Percentiles rank a stretch among this genome's conserved stretches.
Conservation (phyloP, 2,888 invertebrate species). For the Magallana nippona region DNA sequence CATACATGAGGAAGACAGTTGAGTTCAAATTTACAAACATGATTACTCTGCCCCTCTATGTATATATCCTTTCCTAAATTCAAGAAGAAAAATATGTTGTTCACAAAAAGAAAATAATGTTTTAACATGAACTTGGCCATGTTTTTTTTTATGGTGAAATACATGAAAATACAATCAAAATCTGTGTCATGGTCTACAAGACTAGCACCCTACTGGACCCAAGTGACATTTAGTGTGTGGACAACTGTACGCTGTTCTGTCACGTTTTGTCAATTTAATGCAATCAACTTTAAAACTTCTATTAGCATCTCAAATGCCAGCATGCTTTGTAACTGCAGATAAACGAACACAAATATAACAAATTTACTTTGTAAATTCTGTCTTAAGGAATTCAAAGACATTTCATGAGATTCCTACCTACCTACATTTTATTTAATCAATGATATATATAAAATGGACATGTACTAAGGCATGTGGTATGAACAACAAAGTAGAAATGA, state of each 20-base stretch:
- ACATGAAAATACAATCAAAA: background rate
- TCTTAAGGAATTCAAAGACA: background rate
- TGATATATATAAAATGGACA: background rate
- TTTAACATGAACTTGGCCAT: no score
- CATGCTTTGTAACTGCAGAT: background rate
- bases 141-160: no score
- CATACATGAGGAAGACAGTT: no score
- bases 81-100: no score
- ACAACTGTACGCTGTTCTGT: no score
- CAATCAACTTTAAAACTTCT: background rate
- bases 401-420: background rate
- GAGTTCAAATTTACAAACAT: no score
- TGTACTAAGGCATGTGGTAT: background rate
- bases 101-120: no score
- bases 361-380: background rate
- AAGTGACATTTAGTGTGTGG: no score
- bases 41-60: no score
- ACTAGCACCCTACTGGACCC: constrained; percentile 3
- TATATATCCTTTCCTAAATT: no score
- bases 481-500: constrained; percentile 5
- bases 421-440: background rate
- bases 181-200: constrained; percentile 11
- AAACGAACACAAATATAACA: background rate
- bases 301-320: constrained; percentile 13
- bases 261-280: no score